Percentiles rank a stretch among this genome's conserved stretches.
Conservation (phyloP, 2,797 vertebrate genomes). For the Spea hammondii region DNA sequence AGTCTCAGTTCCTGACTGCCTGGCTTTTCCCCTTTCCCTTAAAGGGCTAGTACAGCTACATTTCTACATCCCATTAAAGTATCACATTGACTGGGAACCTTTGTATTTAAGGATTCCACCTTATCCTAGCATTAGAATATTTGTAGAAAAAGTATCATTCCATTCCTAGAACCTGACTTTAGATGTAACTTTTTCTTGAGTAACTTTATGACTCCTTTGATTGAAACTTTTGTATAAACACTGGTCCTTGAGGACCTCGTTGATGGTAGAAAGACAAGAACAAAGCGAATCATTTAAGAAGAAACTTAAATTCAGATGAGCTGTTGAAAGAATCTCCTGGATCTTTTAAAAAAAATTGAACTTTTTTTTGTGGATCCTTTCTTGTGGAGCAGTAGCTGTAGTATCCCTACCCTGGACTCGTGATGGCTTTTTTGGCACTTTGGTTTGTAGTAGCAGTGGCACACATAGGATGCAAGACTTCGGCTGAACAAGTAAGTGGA, state of each 20-base stretch:
- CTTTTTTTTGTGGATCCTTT: slow-evolving; percentile 46
- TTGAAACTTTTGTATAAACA: slow-evolving; percentile 18
- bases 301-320: slow-evolving; percentile 45
- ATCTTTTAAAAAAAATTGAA: slow-evolving; percentile 36
- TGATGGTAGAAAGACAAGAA: slow-evolving; percentile 24
- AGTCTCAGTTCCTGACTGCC: slow-evolving; percentile 21
- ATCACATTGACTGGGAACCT: slow-evolving; percentile 27
- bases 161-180: slow-evolving; percentile 2
- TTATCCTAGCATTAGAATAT: background rate
- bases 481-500: slow-evolving; percentile 79
- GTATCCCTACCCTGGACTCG: slow-evolving; percentile 61
- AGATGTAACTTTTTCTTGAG: slow-evolving; percentile 13
- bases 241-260: slow-evolving; percentile 34
- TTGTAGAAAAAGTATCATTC: background rate
- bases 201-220: background rate
- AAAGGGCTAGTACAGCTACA: slow-evolving; percentile 19
- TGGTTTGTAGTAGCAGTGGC: slow-evolving; percentile 74
- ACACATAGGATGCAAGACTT: slow-evolving; percentile 70
- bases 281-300: slow-evolving; percentile 38
- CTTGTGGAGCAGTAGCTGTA: slow-evolving; percentile 56
- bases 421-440: slow-evolving; percentile 85
- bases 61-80: background rate
- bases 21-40: slow-evolving; percentile 6
- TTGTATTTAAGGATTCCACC: background rate
- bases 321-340: slow-evolving; percentile 53